Conservation (phyloP, 2,113 vertebrate species). For the Neogale vison region DNA sequence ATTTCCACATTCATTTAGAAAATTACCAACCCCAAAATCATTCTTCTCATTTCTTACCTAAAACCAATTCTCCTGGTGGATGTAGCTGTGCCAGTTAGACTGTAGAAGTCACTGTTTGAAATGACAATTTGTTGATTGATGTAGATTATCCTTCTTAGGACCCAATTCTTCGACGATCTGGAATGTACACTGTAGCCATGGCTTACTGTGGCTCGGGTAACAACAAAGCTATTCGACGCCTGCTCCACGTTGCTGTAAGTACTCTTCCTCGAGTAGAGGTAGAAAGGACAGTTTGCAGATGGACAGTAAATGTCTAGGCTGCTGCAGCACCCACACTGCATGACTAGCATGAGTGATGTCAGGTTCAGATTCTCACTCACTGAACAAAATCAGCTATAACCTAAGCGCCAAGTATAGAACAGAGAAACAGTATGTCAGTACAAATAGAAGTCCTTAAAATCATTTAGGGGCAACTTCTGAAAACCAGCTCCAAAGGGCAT, state of each 20-base stretch:
- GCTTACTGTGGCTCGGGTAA: slow-evolving; percentile 99
- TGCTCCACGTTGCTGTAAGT: slow-evolving; percentile 98
- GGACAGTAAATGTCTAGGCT: neutral
- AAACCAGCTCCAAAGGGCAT: neutral
- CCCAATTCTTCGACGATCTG: slow-evolving; percentile 97
- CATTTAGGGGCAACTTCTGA: neutral
- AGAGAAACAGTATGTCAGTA: neutral
- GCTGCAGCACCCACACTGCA: neutral
- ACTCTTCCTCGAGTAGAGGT: neutral
- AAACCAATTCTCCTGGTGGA: neutral
- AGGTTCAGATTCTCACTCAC: neutral
- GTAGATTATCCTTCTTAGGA: slow-evolving; percentile 87
- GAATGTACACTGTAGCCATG: slow-evolving; percentile 99
- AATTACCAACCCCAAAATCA: neutral
- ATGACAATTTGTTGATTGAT: slow-evolving; percentile 16
- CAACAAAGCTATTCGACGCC: slow-evolving; percentile 98
- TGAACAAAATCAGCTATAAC: neutral
- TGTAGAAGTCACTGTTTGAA: slow-evolving; percentile 41
- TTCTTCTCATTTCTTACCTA: slow-evolving; percentile 5
- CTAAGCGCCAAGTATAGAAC: neutral
- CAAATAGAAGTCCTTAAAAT: neutral
- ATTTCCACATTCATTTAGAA: slow-evolving; percentile 42
- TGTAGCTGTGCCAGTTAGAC: neutral
- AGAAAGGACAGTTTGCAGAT: neutral
- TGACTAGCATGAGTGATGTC: neutral